phyloP scores from a whole-genome alignment of 2,888 invertebrate species.

The Marasmarcha lunaedactyla region DNA sequence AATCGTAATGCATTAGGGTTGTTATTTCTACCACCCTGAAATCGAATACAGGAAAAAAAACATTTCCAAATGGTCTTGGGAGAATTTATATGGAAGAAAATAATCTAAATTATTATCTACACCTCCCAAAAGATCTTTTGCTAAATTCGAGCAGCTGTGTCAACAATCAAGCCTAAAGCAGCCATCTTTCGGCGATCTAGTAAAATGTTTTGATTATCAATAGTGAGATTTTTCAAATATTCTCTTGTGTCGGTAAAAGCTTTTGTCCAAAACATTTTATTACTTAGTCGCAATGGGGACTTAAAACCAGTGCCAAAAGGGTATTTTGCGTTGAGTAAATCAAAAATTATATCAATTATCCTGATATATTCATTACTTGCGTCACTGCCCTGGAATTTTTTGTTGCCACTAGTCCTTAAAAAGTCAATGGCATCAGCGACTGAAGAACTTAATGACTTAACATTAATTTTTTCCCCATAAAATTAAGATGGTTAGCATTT shows the following conservation, averaged over 20 bases:
- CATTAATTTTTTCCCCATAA: constrained; percentile 12
- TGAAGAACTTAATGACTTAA: constrained; percentile 12
- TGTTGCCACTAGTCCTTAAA: constrained; percentile 5
- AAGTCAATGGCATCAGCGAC: constrained; percentile 14
- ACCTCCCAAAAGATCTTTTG: not conserved
- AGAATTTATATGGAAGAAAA: not conserved
- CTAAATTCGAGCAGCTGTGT: not conserved
- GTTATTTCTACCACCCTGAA: not conserved
- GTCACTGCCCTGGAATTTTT: constrained; percentile 9
- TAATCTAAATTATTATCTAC: not conserved
- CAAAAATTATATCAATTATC: constrained; percentile 11
- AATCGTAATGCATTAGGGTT: constrained; percentile 1
- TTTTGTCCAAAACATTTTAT: constrained; percentile 8
- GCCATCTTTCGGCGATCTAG: constrained; percentile 1
- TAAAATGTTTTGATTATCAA: constrained; percentile 1
- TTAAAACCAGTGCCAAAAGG: constrained; percentile 11
- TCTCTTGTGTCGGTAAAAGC: constrained; percentile 1
- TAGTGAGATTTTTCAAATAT: constrained; percentile 7
- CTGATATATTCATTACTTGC: constrained; percentile 12
- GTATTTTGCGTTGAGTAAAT: constrained; percentile 11
- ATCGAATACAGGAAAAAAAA: constrained; percentile 1
- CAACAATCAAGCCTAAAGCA: not conserved
- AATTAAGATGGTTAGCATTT: constrained; percentile 6
- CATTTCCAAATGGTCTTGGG: not conserved
- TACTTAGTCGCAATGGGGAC: constrained; percentile 7